phyloP scores from a whole-genome alignment of 37 sponge, comb jelly and placozoan genomes.

The Crambe crambe region DNA sequence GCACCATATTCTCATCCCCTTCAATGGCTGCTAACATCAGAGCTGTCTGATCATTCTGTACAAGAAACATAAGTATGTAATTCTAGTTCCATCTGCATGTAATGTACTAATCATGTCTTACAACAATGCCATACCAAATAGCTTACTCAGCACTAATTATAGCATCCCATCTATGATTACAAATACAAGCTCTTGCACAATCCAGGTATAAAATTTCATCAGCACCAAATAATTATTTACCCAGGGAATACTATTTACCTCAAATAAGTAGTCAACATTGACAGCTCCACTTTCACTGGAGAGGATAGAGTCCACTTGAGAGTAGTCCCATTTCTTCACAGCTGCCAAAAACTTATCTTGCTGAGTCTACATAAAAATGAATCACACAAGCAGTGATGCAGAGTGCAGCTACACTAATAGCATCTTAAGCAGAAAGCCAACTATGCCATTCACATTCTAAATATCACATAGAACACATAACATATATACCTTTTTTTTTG shows the following conservation, averaged over 20 bases:
- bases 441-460: no score
- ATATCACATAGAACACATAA: no score
- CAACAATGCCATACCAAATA: not conserved
- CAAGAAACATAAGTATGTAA: not conserved
- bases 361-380: not conserved
- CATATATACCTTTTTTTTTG: no score
- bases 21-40: conserved; percentile 24
- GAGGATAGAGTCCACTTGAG: not conserved
- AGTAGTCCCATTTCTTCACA: not conserved
- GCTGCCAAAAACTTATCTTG: not conserved
- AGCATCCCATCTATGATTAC: not conserved
- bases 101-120: not conserved
- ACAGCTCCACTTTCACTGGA: not conserved
- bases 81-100: not conserved
- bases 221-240: no score
- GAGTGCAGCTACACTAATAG: no score
- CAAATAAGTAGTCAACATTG: not conserved
- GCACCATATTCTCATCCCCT: not conserved
- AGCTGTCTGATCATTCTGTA: conserved; percentile 16
- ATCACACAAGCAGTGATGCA: no score
- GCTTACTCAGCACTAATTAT: not conserved
- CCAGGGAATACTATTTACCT: not conserved
- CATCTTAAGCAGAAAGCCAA: no score
- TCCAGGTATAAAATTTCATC: no score
- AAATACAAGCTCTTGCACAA: no score